Base-by-base conservation (phyloP, 1,140 invertebrate genomes). In the Drusus annulatus region DNA sequence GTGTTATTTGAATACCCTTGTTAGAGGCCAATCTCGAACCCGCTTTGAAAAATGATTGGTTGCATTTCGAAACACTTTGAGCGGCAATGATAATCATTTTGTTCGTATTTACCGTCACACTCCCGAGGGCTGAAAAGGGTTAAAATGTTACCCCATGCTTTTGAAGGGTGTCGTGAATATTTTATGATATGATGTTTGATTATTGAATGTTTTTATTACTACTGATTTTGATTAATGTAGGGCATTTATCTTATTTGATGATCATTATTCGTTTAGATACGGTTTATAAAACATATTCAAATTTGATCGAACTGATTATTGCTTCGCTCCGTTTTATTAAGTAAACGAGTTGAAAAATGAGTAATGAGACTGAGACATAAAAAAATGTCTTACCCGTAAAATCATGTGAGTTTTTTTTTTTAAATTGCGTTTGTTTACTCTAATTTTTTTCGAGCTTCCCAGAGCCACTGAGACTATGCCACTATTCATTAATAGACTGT, bases 1-100 rank as follows among this genome's bases (percentile, higher is more conserved):
- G 17, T 77, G 75, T 77, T 77, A 54, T 56, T 36, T 76, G 54
- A 76, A 76, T 77, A 56, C 56, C 58, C 74, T 62, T 76, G 74
- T 76, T 76, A 77, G 19, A 23, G 21, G 58, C 75, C 60, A 77
- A 77, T 65, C 75, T 60, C 17, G 28, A 58, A 36, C 21, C 56
- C 60, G 21, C 65, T 76, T 77, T 65, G 31, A 63, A 51, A 77
- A 77, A 77, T 77, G 75, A 77, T 77, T 77, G 75, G 75, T 77
- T 50, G 25, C 58, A 28, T 77, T 77, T 77, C 45, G 17, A 77
- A 77, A 77, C 60, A 65, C 60, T 77, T 77, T 52, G 56, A 23
- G 56, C 23, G 23, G 75, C 25, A 77, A 77, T 52, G 75, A 63
- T 69, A 45, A 50, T 69, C 65, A 69, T 69, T 69, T 50, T 45